These are phyloP conservation scores for Bombus balteatus DNA, from an alignment of 1,140 invertebrate species.

Conservation along the genomic window DNA sequence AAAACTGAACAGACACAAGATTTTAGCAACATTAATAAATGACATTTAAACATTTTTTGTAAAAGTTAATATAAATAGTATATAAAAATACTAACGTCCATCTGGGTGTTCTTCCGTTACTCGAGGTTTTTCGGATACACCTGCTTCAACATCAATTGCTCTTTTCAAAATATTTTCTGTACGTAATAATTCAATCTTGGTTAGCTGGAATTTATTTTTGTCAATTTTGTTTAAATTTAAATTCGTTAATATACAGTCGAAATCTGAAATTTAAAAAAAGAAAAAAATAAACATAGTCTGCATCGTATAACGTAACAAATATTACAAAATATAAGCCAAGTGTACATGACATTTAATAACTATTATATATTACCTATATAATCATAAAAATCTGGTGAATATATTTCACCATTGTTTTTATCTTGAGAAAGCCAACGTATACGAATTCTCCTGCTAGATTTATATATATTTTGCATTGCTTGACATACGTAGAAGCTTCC, in stretches of 20 bases:
- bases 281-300: not conserved
- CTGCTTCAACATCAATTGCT: conserved; percentile 92
- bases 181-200: conserved; percentile 88
- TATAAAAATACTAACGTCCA: conserved; percentile 86
- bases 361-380: conserved; percentile 86
- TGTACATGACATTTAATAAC: not conserved
- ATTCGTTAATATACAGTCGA: conserved; percentile 94
- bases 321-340: conserved; percentile 6
- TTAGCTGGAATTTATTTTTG: conserved; percentile 88
- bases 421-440: conserved; percentile 95
- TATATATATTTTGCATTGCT: conserved; percentile 95
- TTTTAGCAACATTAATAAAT: not conserved
- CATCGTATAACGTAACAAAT: not conserved
- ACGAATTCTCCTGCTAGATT: conserved; percentile 90
- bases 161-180: conserved; percentile 93
- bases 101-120: conserved; percentile 93
- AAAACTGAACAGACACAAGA: not conserved
- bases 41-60: not conserved
- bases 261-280: conserved; percentile 85
- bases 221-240: conserved; percentile 89
- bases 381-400: conserved; percentile 95
- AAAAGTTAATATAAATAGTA: not conserved
- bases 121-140: conserved; percentile 85
- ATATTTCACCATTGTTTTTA: conserved; percentile 87
- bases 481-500: conserved; percentile 96